Evolutionary conservation across 2,797 vertebrate genomes (phyloP), one percentile per base, ranked within the genome.

Genomic region (Anguilla obscura): DNA sequence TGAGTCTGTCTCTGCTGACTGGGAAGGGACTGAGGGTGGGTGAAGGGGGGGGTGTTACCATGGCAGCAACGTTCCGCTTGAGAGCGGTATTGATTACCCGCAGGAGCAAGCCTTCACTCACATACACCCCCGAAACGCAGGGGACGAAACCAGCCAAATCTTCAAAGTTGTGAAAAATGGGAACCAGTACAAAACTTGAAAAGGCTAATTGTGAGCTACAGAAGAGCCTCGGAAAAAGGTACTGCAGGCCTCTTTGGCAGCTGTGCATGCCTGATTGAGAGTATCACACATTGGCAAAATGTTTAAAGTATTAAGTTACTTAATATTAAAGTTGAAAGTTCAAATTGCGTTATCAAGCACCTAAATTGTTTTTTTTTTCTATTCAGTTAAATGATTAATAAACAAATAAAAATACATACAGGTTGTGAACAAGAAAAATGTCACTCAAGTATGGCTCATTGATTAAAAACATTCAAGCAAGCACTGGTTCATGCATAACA

Each of bases 41-140:
- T 91, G 92, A 88, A 7, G 45, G 48, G 63, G 71, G n/a, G 27
- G 33, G 48, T 91, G 92, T 91, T 90, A 92, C 93, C 93, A 89
- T 93, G 92, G 94, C 92, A 95, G 93, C 93, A 3, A 89, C 88
- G 92, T 94, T 94, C 92, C 92, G 92, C 91, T 92, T 92, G 93
- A 94, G 92, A 93, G 90, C 90, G 90, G 92, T 94, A 93, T 93
- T 91, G 93, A 95, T 94, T 93, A 92, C 91, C 92, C 90, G 5
- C 71, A 92, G 92, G 91, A 92, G 90, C 88, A 87, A 90, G 88
- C 90, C 92, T 93, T 92, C 88, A 92, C 89, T 93, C 92, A 90
- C 90, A 88, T 88, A 92, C 86, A 90, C 87, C 89, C 88, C 90
- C 86, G 90, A 82, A 94, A 93, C 90, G 86, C 90, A 89, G 90